Conservation (phyloP, 1,140 invertebrate genomes). For the Drosophila pseudoananassae region DNA sequence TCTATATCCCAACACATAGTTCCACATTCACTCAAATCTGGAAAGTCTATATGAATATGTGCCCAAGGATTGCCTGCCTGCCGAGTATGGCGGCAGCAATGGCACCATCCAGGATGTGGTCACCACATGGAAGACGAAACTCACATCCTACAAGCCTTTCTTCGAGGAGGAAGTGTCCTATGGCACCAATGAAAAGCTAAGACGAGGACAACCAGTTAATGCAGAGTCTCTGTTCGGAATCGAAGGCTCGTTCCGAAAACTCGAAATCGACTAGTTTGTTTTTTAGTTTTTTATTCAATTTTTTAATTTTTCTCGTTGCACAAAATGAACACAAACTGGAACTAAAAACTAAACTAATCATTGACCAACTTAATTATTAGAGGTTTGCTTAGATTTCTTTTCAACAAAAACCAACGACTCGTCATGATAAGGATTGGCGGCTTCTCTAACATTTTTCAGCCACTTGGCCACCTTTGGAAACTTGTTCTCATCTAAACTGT, state of each 20-base stretch:
- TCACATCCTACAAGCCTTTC: constrained; percentile 84
- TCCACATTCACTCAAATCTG: constrained; percentile 85
- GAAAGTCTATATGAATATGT: constrained; percentile 85
- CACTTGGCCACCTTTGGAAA: constrained; percentile 87
- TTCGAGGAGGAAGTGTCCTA: constrained; percentile 86
- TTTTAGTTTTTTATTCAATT: constrained; percentile 30
- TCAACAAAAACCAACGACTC: constrained; percentile 84
- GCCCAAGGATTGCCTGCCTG: constrained; percentile 85
- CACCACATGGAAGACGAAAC: constrained; percentile 86
- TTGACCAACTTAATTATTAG: background rate
- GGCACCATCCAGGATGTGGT: constrained; percentile 84
- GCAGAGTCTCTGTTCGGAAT: constrained; percentile 86
- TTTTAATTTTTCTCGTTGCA: constrained; percentile 36
- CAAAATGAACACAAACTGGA: constrained; percentile 43
- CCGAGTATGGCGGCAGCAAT: constrained; percentile 86
- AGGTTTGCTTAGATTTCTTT: constrained; percentile 38
- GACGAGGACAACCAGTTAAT: constrained; percentile 86
- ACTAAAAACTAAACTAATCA: constrained; percentile 27
- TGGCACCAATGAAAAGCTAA: constrained; percentile 86
- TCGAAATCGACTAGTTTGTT: constrained; percentile 83
- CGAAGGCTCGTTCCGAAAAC: constrained; percentile 88
- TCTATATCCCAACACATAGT: constrained; percentile 25
- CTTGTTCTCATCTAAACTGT: constrained; percentile 85
- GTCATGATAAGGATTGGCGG: constrained; percentile 87
- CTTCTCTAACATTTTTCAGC: constrained; percentile 87